Base-by-base conservation (phyloP, 2,888 invertebrate species). In the Platycnemis pennipes region DNA sequence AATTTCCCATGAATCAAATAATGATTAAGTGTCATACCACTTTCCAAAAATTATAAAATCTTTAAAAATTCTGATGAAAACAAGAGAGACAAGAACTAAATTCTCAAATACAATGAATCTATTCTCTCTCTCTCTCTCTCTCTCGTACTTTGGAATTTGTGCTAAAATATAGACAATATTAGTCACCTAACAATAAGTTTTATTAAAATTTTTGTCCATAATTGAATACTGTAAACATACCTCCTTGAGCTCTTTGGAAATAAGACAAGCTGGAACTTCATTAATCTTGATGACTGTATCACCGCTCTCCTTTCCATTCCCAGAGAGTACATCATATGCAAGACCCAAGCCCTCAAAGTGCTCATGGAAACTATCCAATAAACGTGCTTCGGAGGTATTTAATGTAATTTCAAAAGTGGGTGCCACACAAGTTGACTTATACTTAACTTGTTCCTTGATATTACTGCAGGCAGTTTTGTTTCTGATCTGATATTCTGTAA, bases 261-360 rank as follows among this genome's bases (percentile, higher is more conserved):
- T 96, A 95, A 98, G 97, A 95, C 98, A 98, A 95, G 97, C 96
- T n/a, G 98, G 98, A 95, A 98, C 97, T 94, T 97, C 96, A 94
- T 95, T 96, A 94, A 98, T 95, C 22, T 96, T 96, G 49, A 98
- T 95, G 95, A 96, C 96, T 94, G 96, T 96, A 42, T 96, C 96
- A 94, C 96, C 96, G n/a, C 42, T 42, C 2, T 42, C 22, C 26
- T 91, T 44, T 45, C 69, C 91, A 91, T 63, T 69, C 26, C 44
- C 45, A 44, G 22, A 16, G 13, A 96, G 95, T 95, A 96, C 96
- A 94, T 95, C 96, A 96, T 97, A 97, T 63, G 96, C 95, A 44
- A 98, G 95, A 31, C 98, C 98, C 94, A 98, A 96, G 95, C 97
- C 97, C 94, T 95, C 95, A 95, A 98, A 97, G 95, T 97, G 97